Percentiles rank a stretch among this genome's conserved stretches.
Evolutionary conservation across 2,113 vertebrate genomes (phyloP).

Genomic region (Etheostoma spectabile): DNA sequence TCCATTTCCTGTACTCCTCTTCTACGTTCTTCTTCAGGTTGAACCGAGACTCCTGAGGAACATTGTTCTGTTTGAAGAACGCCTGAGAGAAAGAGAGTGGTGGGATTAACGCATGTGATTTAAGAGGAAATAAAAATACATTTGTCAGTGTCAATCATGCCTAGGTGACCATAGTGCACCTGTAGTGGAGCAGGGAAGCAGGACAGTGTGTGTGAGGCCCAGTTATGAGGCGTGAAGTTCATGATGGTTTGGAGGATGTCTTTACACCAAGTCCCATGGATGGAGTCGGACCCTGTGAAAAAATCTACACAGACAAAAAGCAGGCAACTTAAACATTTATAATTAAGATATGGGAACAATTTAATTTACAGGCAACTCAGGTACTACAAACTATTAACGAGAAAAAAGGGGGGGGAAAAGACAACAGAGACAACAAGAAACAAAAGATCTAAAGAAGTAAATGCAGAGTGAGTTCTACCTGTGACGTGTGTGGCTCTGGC

Average conservation of each 20-base stretch:
- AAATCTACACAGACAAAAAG: slow-evolving; percentile 87
- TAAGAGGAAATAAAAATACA: background rate
- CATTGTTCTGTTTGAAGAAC: slow-evolving; percentile 99
- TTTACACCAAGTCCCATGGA: slow-evolving; percentile 99
- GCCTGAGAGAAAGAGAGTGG: slow-evolving; percentile 82
- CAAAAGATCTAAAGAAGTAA: background rate
- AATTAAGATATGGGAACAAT: background rate
- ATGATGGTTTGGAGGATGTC: slow-evolving; percentile 99
- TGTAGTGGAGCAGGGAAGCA: slow-evolving; percentile 97
- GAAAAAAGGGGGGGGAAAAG: background rate
- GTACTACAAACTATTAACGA: background rate
- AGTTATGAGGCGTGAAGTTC: slow-evolving; percentile 98
- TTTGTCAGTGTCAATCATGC: background rate
- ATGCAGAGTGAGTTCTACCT: slow-evolving; percentile 78
- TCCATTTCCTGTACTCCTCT: slow-evolving; percentile 99
- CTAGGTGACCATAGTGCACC: slow-evolving; percentile 76
- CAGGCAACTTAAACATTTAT: background rate
- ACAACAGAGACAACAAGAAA: background rate
- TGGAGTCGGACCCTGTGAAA: slow-evolving; percentile 98
- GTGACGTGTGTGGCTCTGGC: slow-evolving; percentile 98
- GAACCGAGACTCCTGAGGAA: slow-evolving; percentile 98
- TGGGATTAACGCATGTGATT: background rate
- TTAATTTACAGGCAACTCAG: background rate
- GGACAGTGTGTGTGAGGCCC: slow-evolving; percentile 97
- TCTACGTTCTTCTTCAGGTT: slow-evolving; percentile 99